Evolutionary conservation across 2,113 vertebrate genomes (phyloP).

Genomic region (Strix uralensis): DNA sequence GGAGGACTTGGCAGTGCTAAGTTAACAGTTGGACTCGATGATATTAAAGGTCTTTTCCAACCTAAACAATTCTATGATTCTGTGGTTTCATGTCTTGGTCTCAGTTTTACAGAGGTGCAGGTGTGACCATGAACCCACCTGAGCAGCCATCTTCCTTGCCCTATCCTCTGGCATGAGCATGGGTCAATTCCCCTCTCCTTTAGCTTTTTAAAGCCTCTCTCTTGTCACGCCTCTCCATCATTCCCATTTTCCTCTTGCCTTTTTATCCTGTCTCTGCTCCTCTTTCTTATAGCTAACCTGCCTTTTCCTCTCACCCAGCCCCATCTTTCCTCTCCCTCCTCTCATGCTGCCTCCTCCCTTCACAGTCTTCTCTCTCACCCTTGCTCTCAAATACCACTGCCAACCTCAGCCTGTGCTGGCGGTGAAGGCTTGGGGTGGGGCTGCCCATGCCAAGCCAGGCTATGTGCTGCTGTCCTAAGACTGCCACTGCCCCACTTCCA

Average conservation of each 20-base stretch:
- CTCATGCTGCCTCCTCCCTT: background rate
- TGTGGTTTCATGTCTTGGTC: background rate
- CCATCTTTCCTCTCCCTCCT: background rate
- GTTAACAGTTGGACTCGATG: too few relatives aligned
- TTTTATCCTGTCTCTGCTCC: background rate
- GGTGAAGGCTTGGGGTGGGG: background rate
- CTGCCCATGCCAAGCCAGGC: fast-evolving
- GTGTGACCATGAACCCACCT: background rate
- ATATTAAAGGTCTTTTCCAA: background rate
- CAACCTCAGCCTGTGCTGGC: background rate
- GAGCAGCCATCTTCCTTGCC: background rate
- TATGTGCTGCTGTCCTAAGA: fast-evolving
- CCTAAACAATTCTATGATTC: background rate
- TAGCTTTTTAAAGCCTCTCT: background rate
- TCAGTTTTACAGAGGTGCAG: background rate
- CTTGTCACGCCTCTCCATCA: background rate
- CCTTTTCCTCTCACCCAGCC: background rate
- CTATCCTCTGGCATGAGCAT: background rate
- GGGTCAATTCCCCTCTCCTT: background rate
- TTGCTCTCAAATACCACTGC: background rate
- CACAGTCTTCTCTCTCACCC: background rate
- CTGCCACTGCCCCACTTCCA: background rate
- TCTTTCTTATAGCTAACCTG: background rate
- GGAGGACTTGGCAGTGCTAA: too few relatives aligned
- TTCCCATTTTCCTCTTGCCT: background rate